phyloP scores from a whole-genome alignment of 1,140 invertebrate species.

The Hycleus cichorii region DNA sequence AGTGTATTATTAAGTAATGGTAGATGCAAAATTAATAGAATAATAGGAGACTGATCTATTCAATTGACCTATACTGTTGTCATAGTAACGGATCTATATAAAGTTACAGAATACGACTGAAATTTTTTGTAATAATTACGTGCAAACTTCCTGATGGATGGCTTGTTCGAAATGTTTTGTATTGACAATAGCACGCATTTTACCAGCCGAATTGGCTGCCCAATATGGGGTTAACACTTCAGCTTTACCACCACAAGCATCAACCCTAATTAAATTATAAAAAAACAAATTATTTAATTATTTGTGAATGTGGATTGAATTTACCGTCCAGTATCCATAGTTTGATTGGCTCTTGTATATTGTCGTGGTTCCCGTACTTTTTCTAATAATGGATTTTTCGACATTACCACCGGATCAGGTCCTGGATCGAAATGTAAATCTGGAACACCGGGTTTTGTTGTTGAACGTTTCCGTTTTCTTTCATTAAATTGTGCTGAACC shows the following conservation, averaged over 20 bases:
- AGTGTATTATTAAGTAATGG: too few species aligned
- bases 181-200: constrained; percentile 85
- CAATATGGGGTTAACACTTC: constrained; percentile 91
- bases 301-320: background rate
- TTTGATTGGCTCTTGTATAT: constrained; percentile 45
- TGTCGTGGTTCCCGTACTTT: constrained; percentile 49
- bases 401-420: constrained; percentile 29
- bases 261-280: constrained; percentile 52
- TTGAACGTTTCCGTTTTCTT: constrained; percentile 44
- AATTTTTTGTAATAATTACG: constrained; percentile 50
- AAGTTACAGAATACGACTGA: too few species aligned
- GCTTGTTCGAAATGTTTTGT: constrained; percentile 92
- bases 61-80: too few species aligned
- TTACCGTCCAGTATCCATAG: constrained; percentile 54
- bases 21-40: too few species aligned
- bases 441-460: constrained; percentile 45
- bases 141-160: constrained; percentile 90
- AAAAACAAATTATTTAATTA: constrained; percentile 8
- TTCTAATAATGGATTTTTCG: constrained; percentile 38
- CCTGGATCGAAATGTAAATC: constrained; percentile 43
- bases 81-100: too few species aligned
- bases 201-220: constrained; percentile 86
- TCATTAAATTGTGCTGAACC: constrained; percentile 43
- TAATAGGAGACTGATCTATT: too few species aligned
- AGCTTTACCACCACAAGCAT: constrained; percentile 85